Base-by-base conservation (phyloP, 2,113 vertebrate species). In the Hippocampus guttulatus region DNA sequence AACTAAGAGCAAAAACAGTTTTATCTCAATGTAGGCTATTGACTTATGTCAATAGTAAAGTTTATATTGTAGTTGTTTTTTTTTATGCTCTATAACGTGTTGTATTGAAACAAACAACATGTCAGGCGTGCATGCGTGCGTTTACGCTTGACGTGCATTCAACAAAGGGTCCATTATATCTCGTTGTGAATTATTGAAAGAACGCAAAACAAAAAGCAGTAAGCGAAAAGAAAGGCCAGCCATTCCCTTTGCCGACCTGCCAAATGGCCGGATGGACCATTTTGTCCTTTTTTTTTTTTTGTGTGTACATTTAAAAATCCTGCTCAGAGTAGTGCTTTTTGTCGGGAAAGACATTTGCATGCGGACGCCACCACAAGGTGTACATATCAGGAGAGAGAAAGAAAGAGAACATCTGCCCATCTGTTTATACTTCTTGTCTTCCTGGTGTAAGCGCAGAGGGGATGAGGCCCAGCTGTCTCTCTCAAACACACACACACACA, bases 321-420 rank as follows among this genome's bases (percentile, higher is more conserved):
- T 27, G n/a, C 41, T 49, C 11, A 15, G 27, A 51, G 16, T 20
- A 8, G 8, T n/a, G 2, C 14, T 65, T 47, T 30, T 2, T 30
- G 25, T 16, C 18, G 33, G 40, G 25, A 49, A 27, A 49, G 1
- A 21, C 16, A 30, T 67, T 8, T 15, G 38, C 12, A 12, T n/a
- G 60, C 38, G 27, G 7, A 5, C 27, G 8, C 14, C 7, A 9
- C 20, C 21, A 23, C 54, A 55, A 55, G 40, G 61, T 68, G 55
- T 66, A 61, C 43, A 30, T 62, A 63, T 71, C 73, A 60, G 73
- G 69, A 71, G 65, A 75, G 63, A 71, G 74, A 63, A 40, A 74
- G 85, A 81, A 69, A 76, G 77, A 75, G 83, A 89, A 90, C 89
- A 90, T 89, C 89, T 90, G 87, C 80, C 86, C 84, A 83, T 88